These are phyloP conservation scores for Pelobates cultripes DNA, from an alignment of 2,797 vertebrate genomes.

Conservation along the genomic window DNA sequence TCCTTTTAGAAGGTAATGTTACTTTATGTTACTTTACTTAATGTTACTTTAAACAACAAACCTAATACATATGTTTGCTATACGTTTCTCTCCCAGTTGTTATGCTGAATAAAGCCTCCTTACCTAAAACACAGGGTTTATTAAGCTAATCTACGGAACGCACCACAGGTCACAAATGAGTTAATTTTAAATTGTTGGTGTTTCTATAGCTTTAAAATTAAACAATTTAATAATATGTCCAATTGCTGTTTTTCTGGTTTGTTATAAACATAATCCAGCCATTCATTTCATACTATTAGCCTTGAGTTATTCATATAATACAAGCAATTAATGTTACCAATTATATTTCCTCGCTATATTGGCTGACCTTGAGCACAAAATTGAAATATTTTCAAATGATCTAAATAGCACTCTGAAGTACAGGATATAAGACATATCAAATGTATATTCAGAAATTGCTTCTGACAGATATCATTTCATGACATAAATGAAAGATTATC, in stretches of 20 bases:
- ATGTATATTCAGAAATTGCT: conserved; percentile 28
- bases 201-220: neutral
- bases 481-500: conserved; percentile 30
- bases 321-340: conserved; percentile 51
- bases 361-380: conserved; percentile 41
- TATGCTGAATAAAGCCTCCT: too few relatives aligned
- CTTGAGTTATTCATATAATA: conserved; percentile 44
- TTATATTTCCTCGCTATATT: conserved; percentile 46
- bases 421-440: conserved; percentile 1
- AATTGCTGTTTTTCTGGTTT: conserved; percentile 37
- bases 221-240: conserved; percentile 16
- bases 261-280: conserved; percentile 35
- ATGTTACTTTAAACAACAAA: too few relatives aligned
- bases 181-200: too few relatives aligned
- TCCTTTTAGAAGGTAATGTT: too few relatives aligned
- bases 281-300: conserved; percentile 44
- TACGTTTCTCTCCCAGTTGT: too few relatives aligned
- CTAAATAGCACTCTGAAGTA: conserved; percentile 20
- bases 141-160: too few relatives aligned
- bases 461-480: conserved; percentile 10
- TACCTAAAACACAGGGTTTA: too few relatives aligned
- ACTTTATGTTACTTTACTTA: too few relatives aligned
- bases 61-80: too few relatives aligned
- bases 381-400: conserved; percentile 30
- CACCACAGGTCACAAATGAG: too few relatives aligned